Evolutionary conservation across 2,113 vertebrate species (phyloP).

Genomic region (Tiliqua scincoides): DNA sequence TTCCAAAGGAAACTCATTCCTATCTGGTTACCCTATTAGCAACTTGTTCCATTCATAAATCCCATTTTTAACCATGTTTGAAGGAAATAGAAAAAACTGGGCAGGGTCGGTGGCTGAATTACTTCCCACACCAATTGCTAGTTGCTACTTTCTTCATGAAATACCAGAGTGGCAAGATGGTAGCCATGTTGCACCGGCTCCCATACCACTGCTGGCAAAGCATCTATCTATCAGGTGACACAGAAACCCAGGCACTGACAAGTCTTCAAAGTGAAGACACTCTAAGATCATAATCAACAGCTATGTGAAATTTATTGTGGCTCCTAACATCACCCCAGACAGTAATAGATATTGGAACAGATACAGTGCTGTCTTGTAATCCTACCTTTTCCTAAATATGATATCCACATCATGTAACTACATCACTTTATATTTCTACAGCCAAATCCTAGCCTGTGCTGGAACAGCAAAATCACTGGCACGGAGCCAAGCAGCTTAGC

Average conservation of each 20-base stretch:
- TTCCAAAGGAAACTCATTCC: background rate
- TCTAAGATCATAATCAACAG: background rate
- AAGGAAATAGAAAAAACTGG: background rate
- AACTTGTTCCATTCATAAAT: background rate
- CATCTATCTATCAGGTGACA: too few relatives aligned
- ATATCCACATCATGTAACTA: background rate
- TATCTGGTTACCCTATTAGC: background rate
- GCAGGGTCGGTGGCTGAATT: background rate
- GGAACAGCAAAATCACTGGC: too few relatives aligned
- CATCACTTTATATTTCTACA: background rate
- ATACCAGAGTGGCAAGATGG: background rate
- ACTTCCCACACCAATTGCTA: background rate
- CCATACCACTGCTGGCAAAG: too few relatives aligned
- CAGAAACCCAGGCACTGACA: background rate
- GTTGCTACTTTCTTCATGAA: background rate
- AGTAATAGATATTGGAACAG: background rate
- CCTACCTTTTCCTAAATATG: conserved; percentile 49
- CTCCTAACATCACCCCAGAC: background rate
- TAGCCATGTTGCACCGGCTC: too few relatives aligned
- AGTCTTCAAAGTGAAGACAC: background rate
- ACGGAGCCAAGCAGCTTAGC: too few relatives aligned
- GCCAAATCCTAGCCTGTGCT: too few relatives aligned
- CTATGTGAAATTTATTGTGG: background rate
- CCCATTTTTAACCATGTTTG: background rate
- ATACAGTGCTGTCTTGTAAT: conserved; percentile 15